phyloP scores from a whole-genome alignment of 2,797 vertebrate genomes.

The Chloroceryle inda region DNA sequence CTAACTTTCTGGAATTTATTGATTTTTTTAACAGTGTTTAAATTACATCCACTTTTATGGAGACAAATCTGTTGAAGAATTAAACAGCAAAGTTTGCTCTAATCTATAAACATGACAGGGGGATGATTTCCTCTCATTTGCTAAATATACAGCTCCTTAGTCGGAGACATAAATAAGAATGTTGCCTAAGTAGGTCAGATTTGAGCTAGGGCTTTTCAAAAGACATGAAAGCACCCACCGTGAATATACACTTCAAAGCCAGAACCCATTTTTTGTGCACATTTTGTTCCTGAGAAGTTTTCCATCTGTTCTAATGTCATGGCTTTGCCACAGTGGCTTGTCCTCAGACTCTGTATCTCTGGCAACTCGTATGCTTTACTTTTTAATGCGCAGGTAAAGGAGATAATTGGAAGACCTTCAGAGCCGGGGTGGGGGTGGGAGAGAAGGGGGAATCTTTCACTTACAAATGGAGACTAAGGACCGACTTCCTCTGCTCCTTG shows the following conservation, averaged over 20 bases:
- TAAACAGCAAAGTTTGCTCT: conserved; percentile 77
- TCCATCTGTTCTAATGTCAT: conserved; percentile 81
- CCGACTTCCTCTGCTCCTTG: background rate
- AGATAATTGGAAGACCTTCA: conserved; percentile 71
- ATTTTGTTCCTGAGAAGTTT: conserved; percentile 83
- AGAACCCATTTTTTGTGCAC: conserved; percentile 77
- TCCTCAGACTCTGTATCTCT: conserved; percentile 78
- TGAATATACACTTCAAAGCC: conserved; percentile 82
- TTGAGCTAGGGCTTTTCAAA: conserved; percentile 81
- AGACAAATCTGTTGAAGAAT: conserved; percentile 77
- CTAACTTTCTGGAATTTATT: conserved; percentile 73
- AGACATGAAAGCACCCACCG: conserved; percentile 80
- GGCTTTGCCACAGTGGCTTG: conserved; percentile 76
- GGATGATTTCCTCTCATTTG: conserved; percentile 76
- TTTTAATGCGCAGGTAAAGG: conserved; percentile 76
- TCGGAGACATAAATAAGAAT: conserved; percentile 81
- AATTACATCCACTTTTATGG: conserved; percentile 75
- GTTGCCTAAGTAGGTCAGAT: conserved; percentile 84
- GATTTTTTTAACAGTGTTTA: conserved; percentile 77
- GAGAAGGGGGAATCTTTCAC: background rate
- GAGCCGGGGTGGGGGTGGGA: conserved; percentile 11
- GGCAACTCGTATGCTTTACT: conserved; percentile 64
- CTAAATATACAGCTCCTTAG: conserved; percentile 81
- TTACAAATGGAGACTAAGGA: conserved; percentile 51
- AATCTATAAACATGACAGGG: conserved; percentile 77